Conservation (phyloP, 2,888 invertebrate genomes). For the Acanthoscelides obtectus region DNA sequence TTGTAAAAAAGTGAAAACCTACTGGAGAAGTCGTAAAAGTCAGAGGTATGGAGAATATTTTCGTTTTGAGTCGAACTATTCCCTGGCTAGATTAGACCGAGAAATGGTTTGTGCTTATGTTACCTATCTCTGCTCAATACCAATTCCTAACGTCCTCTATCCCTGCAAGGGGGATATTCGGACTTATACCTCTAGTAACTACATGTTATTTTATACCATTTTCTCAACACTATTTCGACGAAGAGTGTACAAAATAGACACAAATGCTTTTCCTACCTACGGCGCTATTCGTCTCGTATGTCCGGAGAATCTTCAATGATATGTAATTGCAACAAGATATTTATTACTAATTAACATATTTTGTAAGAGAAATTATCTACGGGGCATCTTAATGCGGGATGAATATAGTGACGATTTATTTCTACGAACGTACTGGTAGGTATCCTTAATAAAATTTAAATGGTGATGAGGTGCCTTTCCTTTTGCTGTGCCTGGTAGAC, state of each 20-base stretch:
- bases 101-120: too few species aligned
- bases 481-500: neutral
- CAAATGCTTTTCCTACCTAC: neutral
- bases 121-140: too few species aligned
- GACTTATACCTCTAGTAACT: too few species aligned
- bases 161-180: too few species aligned
- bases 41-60: too few species aligned
- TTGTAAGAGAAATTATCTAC: neutral
- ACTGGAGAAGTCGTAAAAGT: too few species aligned
- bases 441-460: neutral
- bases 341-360: neutral
- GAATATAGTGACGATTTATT: neutral
- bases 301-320: neutral
- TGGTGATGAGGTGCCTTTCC: neutral
- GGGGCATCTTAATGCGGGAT: neutral
- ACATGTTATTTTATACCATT: too few species aligned
- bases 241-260: neutral
- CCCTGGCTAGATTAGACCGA: too few species aligned
- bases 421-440: neutral
- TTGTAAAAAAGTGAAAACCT: too few species aligned
- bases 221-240: too few species aligned
- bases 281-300: neutral
- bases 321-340: neutral
- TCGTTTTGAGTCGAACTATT: too few species aligned
- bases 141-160: too few species aligned